These are phyloP conservation scores for Paratrypauchen microcephalus DNA, from an alignment of 2,797 vertebrate species.

Conservation along the genomic window DNA sequence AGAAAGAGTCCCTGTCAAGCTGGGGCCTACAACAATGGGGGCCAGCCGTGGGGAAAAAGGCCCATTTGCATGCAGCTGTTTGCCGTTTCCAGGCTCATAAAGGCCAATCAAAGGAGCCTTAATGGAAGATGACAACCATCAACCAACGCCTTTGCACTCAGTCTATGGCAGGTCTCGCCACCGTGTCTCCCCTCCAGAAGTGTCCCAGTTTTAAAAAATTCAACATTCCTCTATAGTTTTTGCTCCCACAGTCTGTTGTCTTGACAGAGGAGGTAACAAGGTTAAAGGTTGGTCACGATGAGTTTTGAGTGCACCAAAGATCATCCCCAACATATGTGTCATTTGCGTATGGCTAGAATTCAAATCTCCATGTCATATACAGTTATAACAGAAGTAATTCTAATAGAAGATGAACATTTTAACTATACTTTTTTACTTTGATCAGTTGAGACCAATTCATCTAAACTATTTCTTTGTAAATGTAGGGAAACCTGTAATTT, in stretches of 20 bases:
- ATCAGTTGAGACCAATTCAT: no score
- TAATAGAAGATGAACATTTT: no score
- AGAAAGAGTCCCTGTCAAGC: constrained; percentile 91
- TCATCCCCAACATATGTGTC: constrained; percentile 18
- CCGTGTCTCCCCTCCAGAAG: constrained; percentile 58
- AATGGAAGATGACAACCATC: constrained; percentile 88
- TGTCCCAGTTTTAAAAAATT: constrained; percentile 51
- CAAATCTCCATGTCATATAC: no score
- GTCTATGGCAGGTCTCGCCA: constrained; percentile 66
- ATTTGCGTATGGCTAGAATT: neutral
- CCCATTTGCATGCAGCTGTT: constrained; percentile 97
- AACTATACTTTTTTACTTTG: no score
- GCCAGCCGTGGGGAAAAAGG: constrained; percentile 81
- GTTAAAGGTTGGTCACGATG: constrained; percentile 52
- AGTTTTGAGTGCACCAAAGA: constrained; percentile 21
- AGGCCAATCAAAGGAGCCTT: constrained; percentile 88
- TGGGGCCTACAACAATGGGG: constrained; percentile 87
- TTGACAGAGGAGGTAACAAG: constrained; percentile 28
- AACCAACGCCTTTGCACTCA: constrained; percentile 75
- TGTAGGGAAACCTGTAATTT: no score
- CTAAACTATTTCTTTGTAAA: no score
- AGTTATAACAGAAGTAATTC: no score
- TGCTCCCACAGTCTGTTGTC: constrained; percentile 30
- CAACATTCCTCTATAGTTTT: constrained; percentile 62
- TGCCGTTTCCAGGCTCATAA: constrained; percentile 92